A percentile compares a stretch with the other conserved stretches of the same genome.
Conservation (phyloP, 2,888 invertebrate genomes). For the Archips crataeganus region DNA sequence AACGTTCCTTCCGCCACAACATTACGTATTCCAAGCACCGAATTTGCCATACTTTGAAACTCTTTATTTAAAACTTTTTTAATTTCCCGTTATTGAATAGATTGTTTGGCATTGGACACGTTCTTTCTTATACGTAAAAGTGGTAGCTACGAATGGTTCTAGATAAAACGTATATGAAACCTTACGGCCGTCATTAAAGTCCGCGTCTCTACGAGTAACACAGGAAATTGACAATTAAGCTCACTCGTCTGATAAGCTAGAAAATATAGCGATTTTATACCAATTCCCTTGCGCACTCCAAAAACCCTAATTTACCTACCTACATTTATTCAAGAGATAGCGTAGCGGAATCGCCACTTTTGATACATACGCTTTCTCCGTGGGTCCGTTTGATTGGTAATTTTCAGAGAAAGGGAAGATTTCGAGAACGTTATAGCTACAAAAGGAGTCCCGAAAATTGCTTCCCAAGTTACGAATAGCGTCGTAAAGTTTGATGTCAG, state of each 20-base stretch:
- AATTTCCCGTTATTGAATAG: neutral
- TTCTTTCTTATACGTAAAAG: neutral
- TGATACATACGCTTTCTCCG: constrained; percentile 28
- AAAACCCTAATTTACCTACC: constrained; percentile 22
- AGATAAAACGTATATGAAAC: neutral
- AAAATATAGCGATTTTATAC: constrained; percentile 8
- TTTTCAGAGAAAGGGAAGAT: constrained; percentile 26
- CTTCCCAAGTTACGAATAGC: constrained; percentile 15
- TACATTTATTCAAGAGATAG: constrained; percentile 1
- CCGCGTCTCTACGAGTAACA: neutral
- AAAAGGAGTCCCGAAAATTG: constrained; percentile 24
- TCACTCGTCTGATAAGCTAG: constrained; percentile 1
- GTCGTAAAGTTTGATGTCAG: constrained; percentile 35
- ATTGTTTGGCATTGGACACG: neutral
- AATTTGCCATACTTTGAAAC: neutral
- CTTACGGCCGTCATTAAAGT: neutral
- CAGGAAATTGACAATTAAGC: neutral
- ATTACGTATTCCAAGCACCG: constrained; percentile 1
- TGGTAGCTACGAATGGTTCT: neutral
- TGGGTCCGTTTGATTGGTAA: constrained; percentile 29
- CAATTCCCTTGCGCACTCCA: neutral
- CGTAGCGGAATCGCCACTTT: constrained; percentile 27
- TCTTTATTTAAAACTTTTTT: constrained; percentile 9
- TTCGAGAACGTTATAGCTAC: constrained; percentile 26
- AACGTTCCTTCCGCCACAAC: neutral